A percentile compares a stretch with the other conserved stretches of the same genome.
These are phyloP conservation scores for Spialia ferax DNA, from an alignment of 2,888 invertebrate species.

Conservation along the genomic window DNA sequence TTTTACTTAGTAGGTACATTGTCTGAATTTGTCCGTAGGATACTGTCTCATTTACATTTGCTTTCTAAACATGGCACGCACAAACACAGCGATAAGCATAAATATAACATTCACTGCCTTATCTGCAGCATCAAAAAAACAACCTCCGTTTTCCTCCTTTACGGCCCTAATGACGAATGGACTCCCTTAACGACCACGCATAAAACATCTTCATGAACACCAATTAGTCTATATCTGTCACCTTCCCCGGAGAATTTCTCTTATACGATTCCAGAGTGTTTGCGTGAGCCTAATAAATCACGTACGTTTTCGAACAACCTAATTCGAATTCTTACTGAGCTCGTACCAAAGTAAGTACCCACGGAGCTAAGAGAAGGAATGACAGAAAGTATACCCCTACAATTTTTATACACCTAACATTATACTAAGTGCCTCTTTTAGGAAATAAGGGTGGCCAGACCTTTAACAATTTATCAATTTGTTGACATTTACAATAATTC, in stretches of 20 bases:
- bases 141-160: not conserved
- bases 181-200: conserved; percentile 34
- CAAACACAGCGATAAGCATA: conserved; percentile 4
- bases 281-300: conserved; percentile 56
- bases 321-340: conserved; percentile 19
- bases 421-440: no score
- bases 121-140: conserved; percentile 9
- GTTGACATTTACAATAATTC: no score
- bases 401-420: no score
- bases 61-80: not conserved
- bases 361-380: no score
- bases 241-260: conserved; percentile 42
- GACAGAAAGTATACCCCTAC: no score
- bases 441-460: no score
- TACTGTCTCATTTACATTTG: not conserved
- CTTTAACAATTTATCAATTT: no score
- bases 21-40: no score
- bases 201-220: conserved; percentile 36
- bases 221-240: conserved; percentile 43
- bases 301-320: conserved; percentile 3
- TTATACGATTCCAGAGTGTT: conserved; percentile 47
- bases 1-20: no score
- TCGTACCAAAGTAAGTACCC: not conserved
- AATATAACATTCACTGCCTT: not conserved
- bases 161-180: conserved; percentile 34